These are phyloP conservation scores for mouse (Mus musculus) DNA, from an alignment of 2,113 vertebrate species.

Conservation along the genomic window DNA sequence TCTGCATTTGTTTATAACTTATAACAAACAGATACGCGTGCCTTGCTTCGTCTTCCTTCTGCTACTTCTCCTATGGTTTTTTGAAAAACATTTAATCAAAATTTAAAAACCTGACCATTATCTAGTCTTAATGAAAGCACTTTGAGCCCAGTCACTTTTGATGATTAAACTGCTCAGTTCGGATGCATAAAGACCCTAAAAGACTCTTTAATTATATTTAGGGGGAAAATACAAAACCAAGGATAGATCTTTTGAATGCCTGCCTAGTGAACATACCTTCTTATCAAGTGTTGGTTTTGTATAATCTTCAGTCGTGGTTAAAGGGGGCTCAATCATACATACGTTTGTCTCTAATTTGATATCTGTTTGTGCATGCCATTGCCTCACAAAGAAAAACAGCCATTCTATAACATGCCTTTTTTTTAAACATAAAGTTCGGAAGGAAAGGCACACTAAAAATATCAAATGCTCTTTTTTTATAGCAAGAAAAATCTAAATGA, in stretches of 20 bases:
- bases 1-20: slow-evolving; percentile 25
- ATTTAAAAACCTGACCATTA: slow-evolving; percentile 2
- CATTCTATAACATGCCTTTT: slow-evolving; percentile 24
- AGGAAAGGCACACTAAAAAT: slow-evolving; percentile 29
- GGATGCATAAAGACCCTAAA: slow-evolving; percentile 18
- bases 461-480: neutral
- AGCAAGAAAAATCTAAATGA: slow-evolving; percentile 43
- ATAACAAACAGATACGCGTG: neutral
- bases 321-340: neutral
- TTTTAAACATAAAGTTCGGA: neutral
- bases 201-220: neutral
- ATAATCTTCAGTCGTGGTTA: neutral
- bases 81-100: neutral
- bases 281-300: slow-evolving; percentile 48
- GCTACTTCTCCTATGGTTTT: neutral
- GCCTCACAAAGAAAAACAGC: slow-evolving; percentile 27
- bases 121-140: slow-evolving; percentile 41
- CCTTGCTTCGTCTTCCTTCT: neutral
- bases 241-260: neutral
- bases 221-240: neutral
- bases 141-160: slow-evolving; percentile 1
- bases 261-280: slow-evolving; percentile 14
- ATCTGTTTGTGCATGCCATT: neutral
- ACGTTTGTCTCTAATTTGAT: neutral
- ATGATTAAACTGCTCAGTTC: slow-evolving; percentile 18